Percentiles rank a stretch among this genome's conserved stretches.
Conservation (phyloP, 1,140 invertebrate genomes). For the Pygmarrhopalites habei region DNA sequence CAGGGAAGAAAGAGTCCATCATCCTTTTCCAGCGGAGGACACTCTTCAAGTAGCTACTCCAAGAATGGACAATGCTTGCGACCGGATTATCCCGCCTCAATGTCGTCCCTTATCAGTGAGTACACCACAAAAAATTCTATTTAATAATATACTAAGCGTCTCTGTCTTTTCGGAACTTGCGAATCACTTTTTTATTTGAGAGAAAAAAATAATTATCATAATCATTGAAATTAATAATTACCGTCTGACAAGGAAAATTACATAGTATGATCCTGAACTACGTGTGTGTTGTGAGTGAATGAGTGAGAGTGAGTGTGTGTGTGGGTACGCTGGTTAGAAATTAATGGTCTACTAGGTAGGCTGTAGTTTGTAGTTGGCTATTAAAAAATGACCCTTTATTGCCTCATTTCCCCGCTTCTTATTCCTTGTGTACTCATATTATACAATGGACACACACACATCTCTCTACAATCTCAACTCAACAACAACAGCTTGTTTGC, state of each 20-base stretch:
- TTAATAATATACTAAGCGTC: too few species aligned
- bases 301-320: background rate
- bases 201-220: slow-evolving; percentile 28
- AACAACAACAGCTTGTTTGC: too few species aligned
- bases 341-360: background rate
- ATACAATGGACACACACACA: too few species aligned
- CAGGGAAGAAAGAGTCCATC: slow-evolving; percentile 27
- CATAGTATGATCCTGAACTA: background rate
- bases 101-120: slow-evolving; percentile 32
- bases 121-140: slow-evolving; percentile 15
- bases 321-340: background rate
- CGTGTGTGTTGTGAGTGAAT: too few species aligned
- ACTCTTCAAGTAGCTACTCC: slow-evolving; percentile 22
- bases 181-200: background rate
- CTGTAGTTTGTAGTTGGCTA: background rate
- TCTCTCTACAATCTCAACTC: too few species aligned
- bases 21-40: slow-evolving; percentile 31
- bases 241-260: slow-evolving; percentile 28
- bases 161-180: background rate
- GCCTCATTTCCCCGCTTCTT: background rate
- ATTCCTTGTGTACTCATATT: too few species aligned
- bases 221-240: slow-evolving; percentile 31
- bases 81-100: slow-evolving; percentile 28
- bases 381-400: background rate
- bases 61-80: slow-evolving; percentile 32